Conservation (phyloP, 2,888 invertebrate genomes). For the Pollenia angustigena region DNA sequence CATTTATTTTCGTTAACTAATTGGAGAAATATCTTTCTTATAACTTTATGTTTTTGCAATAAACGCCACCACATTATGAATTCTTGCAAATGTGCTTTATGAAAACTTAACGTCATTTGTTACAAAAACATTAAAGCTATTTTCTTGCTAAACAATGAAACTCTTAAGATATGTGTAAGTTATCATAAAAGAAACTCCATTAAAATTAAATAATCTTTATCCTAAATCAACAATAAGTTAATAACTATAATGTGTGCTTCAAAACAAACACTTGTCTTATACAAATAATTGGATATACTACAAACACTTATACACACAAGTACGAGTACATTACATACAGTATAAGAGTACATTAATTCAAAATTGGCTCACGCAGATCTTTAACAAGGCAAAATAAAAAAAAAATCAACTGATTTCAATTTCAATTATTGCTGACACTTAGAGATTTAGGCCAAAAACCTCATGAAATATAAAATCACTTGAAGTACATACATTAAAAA, state of each 20-base stretch:
- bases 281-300: neutral
- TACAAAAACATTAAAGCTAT: slow-evolving; percentile 19
- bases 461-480: slow-evolving; percentile 66
- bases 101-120: neutral
- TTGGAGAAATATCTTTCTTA: no score
- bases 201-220: slow-evolving; percentile 63
- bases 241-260: neutral
- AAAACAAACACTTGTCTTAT: slow-evolving; percentile 61
- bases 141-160: slow-evolving; percentile 26
- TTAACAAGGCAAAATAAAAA: slow-evolving; percentile 30
- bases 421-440: slow-evolving; percentile 72
- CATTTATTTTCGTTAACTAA: no score
- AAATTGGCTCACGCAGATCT: slow-evolving; percentile 62
- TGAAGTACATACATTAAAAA: slow-evolving; percentile 47
- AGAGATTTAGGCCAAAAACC: slow-evolving; percentile 71
- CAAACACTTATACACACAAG: neutral
- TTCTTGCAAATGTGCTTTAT: no score
- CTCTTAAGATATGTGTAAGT: slow-evolving; percentile 31
- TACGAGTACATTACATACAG: neutral
- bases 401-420: slow-evolving; percentile 63
- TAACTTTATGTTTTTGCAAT: no score
- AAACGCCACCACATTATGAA: no score
- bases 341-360: slow-evolving; percentile 19
- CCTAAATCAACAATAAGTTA: slow-evolving; percentile 51
- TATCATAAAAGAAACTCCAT: slow-evolving; percentile 5